Evolutionary conservation across 2,888 invertebrate genomes (phyloP).

Genomic region (Pilophorus perplexus): DNA sequence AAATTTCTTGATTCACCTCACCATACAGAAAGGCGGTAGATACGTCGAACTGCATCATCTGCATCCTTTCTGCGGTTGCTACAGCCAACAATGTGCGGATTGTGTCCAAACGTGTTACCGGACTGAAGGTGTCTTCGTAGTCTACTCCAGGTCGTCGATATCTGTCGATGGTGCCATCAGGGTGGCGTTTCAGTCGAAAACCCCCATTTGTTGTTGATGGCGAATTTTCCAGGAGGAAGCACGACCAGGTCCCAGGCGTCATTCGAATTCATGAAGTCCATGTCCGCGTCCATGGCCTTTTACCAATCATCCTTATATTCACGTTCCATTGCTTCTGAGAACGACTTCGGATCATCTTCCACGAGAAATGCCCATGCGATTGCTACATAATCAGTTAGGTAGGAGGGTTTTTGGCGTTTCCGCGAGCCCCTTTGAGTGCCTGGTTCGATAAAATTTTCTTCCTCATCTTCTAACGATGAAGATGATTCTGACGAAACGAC

Average conservation of each 20-base stretch:
- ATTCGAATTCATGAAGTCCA: conserved; percentile 13
- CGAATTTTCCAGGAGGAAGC: conserved; percentile 25
- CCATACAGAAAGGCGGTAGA: conserved; percentile 36
- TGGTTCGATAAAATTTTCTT: not conserved
- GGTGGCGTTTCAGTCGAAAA: conserved; percentile 10
- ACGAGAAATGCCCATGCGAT: conserved; percentile 5
- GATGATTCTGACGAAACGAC: not conserved
- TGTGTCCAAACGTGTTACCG: conserved; percentile 12
- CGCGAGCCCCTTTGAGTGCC: not conserved
- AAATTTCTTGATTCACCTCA: conserved; percentile 18
- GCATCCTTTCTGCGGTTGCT: conserved; percentile 26
- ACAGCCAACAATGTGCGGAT: conserved; percentile 22
- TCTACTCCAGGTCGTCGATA: conserved; percentile 13
- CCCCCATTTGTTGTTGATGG: conserved; percentile 18
- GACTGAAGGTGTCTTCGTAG: conserved; percentile 15
- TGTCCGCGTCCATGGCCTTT: conserved; percentile 11
- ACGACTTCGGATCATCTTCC: conserved; percentile 12
- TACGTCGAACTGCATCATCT: conserved; percentile 29
- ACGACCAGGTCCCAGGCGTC: conserved; percentile 11
- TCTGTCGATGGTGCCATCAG: conserved; percentile 17
- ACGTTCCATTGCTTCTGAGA: conserved; percentile 20
- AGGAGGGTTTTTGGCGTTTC: conserved; percentile 3
- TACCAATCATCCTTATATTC: conserved; percentile 18
- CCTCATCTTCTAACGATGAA: not conserved
- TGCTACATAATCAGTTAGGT: conserved; percentile 16